These are phyloP conservation scores for Centruroides vittatus DNA, from an alignment of 1,140 invertebrate species.

Conservation along the genomic window DNA sequence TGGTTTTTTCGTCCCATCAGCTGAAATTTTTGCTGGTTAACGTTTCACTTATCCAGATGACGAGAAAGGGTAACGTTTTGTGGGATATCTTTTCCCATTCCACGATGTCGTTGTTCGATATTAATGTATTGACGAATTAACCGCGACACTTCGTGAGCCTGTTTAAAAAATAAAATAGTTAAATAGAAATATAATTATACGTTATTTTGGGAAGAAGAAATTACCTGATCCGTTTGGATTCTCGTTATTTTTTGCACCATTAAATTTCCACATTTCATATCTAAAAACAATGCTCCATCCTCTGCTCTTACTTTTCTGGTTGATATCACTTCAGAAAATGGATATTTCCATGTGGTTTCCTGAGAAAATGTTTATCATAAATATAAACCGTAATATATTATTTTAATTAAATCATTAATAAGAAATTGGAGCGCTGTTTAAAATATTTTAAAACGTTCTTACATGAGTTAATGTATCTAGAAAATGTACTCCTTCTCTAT, in stretches of 20 bases:
- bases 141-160: constrained; percentile 58
- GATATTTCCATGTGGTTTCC: constrained; percentile 80
- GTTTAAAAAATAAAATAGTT: constrained; percentile 17
- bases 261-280: constrained; percentile 93
- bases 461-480: constrained; percentile 80
- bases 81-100: constrained; percentile 9
- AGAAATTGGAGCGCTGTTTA: neutral
- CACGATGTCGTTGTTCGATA: constrained; percentile 44
- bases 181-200: neutral
- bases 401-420: neutral
- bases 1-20: neutral
- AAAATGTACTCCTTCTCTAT: constrained; percentile 84
- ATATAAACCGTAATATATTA: neutral
- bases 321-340: constrained; percentile 88
- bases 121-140: constrained; percentile 92
- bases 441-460: constrained; percentile 23
- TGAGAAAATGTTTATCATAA: constrained; percentile 24
- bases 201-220: neutral
- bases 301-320: constrained; percentile 84
- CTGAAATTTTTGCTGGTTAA: no score
- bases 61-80: constrained; percentile 10
- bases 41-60: constrained; percentile 4
- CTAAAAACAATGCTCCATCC: constrained; percentile 80
- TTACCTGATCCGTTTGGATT: constrained; percentile 89
- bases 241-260: constrained; percentile 90